These are phyloP conservation scores for Chymomyza fuscimana DNA, from an alignment of 2,888 invertebrate species.

Conservation along the genomic window DNA sequence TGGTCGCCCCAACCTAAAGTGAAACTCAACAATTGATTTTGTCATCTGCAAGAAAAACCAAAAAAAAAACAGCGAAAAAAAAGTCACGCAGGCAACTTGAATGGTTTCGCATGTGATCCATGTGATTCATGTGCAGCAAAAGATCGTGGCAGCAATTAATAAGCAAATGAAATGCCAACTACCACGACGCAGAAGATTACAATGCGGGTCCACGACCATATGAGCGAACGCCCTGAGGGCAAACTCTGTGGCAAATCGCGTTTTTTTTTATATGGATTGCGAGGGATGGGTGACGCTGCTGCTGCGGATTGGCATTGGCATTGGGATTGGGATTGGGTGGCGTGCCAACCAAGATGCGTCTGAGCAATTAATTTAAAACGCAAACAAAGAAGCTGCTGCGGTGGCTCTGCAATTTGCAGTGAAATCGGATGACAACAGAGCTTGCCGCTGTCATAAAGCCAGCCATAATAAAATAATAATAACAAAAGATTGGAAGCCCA, in stretches of 20 bases:
- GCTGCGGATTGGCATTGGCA: not conserved
- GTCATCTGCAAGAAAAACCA: slow-evolving; percentile 35
- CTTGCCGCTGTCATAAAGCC: not conserved
- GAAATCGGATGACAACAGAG: slow-evolving; percentile 1
- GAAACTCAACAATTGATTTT: slow-evolving; percentile 63
- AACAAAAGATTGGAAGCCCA: not conserved
- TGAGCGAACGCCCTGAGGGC: slow-evolving; percentile 19
- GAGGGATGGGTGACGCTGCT: slow-evolving; percentile 40
- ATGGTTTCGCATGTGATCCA: slow-evolving; percentile 52
- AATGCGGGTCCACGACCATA: slow-evolving; percentile 72
- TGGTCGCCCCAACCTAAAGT: slow-evolving; percentile 27
- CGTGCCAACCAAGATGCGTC: slow-evolving; percentile 54
- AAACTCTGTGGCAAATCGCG: slow-evolving; percentile 43
- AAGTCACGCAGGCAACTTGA: slow-evolving; percentile 36
- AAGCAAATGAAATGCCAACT: slow-evolving; percentile 68
- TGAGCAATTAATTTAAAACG: slow-evolving; percentile 53
- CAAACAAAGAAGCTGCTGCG: not conserved
- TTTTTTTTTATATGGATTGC: slow-evolving; percentile 13
- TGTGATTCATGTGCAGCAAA: not conserved
- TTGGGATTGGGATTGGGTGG: slow-evolving; percentile 24
- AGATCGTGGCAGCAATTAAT: slow-evolving; percentile 53
- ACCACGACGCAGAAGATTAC: slow-evolving; percentile 32
- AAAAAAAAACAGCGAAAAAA: not conserved
- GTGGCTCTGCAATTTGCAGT: not conserved
- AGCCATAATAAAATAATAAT: not conserved